phyloP scores from a whole-genome alignment of 2,797 vertebrate species.

The Lagorchestes hirsutus region DNA sequence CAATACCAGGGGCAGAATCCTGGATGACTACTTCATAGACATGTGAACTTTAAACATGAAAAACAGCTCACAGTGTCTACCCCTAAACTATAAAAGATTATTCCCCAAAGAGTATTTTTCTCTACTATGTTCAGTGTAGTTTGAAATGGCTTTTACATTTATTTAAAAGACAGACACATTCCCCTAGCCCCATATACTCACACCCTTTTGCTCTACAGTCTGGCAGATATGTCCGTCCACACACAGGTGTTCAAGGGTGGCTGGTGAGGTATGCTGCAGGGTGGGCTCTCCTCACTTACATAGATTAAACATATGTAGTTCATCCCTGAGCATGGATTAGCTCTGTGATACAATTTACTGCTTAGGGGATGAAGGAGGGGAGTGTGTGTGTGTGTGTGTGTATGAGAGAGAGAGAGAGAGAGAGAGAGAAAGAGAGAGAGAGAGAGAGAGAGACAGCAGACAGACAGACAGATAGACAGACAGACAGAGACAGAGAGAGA shows the following conservation, averaged over 20 bases:
- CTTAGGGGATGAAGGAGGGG: not conserved
- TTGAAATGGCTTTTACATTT: not conserved
- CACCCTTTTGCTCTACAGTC: not conserved
- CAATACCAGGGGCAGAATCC: not conserved
- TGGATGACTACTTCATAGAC: not conserved
- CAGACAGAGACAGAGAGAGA: not conserved
- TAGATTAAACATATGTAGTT: not conserved
- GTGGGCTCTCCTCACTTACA: not conserved
- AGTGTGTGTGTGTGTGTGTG: constrained; percentile 20
- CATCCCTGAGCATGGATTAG: not conserved
- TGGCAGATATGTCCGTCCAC: not conserved
- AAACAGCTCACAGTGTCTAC: not conserved
- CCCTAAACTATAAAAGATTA: not conserved
- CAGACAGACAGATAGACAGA: not conserved
- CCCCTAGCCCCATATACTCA: not conserved
- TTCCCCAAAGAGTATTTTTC: not conserved
- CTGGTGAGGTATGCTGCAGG: not conserved
- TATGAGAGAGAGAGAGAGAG: not conserved
- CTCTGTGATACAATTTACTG: not conserved
- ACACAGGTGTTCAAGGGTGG: not conserved
- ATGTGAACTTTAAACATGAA: not conserved
- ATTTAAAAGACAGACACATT: not conserved
- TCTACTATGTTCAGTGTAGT: not conserved
- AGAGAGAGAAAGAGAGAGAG: not conserved
- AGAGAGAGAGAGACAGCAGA: no score